Base-by-base conservation (phyloP, 1,140 invertebrate species). In the Dendrolimus punctatus region DNA sequence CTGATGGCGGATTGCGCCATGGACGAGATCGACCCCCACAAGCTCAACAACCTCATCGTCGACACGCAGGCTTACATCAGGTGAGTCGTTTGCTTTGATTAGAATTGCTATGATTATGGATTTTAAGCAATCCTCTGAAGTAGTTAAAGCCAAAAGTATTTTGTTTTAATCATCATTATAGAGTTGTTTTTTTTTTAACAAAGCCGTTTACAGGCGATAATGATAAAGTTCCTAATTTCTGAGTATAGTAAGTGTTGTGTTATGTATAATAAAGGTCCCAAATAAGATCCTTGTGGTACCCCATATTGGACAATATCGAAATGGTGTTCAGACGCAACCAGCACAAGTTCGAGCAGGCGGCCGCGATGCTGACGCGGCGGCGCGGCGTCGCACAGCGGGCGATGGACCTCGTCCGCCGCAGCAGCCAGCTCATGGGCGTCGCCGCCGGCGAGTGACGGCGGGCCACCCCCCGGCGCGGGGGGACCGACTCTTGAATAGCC, bases 1-100 rank as follows among this genome's bases (percentile, higher is more conserved):
- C 85, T 98, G 40, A 93, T 92, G 47, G 93, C 96, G 74, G 91
- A 94, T 72, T 88, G 96, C 36, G 88, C 90, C 4, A 92, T 99
- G 87, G 95, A 96, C 69, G 96, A 98, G 83, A 95, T 93, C 42
- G 85, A 93, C 60, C 89, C 91, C 4, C 91, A 91, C 6, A 93
- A 93, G 69, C 72, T 93, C 1, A 73, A 85, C 47, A 89, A 88
- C 68, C 66, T 94, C 42, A 88, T 92, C 61, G 80, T 88, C 42
- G 93, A 94, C 80, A 91, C 94, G 0, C 72, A 88, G 42, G 93
- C 94, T 84, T 96, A 96, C 69, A 89, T 94, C 52, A 79, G 94
- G 6, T 60, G 71, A 8, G 23, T 23, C 23, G 3, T 23, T 23
- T 23, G 23, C 23, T n/a, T n/a, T n/a, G n/a, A n/a, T n/a, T n/a